phyloP scores from a whole-genome alignment of 2,113 vertebrate genomes.

The Mesitornis unicolor region DNA sequence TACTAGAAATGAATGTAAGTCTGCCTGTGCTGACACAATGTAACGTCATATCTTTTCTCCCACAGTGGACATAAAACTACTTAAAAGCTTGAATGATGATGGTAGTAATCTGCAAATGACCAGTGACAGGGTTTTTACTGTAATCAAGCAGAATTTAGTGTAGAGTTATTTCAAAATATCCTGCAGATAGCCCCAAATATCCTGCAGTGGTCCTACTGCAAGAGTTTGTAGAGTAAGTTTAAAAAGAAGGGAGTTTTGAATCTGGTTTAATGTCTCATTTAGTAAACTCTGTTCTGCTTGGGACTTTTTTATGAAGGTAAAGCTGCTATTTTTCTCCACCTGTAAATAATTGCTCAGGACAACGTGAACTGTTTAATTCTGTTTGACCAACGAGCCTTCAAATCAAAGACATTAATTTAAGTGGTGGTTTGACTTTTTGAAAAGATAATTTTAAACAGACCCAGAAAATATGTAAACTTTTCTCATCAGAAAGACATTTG shows the following conservation, averaged over 20 bases:
- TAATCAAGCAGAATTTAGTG: background rate
- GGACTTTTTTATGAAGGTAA: constrained; percentile 2
- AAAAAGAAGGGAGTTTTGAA: background rate
- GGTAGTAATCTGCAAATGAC: background rate
- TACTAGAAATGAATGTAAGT: background rate
- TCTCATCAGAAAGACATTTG: background rate
- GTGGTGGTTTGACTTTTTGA: constrained; percentile 14
- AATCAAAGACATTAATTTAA: constrained; percentile 5
- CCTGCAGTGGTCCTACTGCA: background rate
- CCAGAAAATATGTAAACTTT: constrained; percentile 50
- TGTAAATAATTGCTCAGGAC: constrained; percentile 19
- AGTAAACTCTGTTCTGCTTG: background rate
- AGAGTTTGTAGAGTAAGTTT: background rate
- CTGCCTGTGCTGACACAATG: background rate
- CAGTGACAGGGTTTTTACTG: background rate
- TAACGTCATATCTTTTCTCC: background rate
- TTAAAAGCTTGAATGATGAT: background rate
- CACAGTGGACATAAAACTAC: background rate
- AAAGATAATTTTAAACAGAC: constrained; percentile 33
- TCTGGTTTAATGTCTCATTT: background rate
- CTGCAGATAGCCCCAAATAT: no score
- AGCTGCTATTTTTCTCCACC: constrained; percentile 7
- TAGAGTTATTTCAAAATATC: background rate
- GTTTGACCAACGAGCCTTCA: background rate
- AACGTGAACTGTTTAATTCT: constrained; percentile 34